Base-by-base conservation (phyloP, 1,140 invertebrate species). In the Helicoverpa armigera region DNA sequence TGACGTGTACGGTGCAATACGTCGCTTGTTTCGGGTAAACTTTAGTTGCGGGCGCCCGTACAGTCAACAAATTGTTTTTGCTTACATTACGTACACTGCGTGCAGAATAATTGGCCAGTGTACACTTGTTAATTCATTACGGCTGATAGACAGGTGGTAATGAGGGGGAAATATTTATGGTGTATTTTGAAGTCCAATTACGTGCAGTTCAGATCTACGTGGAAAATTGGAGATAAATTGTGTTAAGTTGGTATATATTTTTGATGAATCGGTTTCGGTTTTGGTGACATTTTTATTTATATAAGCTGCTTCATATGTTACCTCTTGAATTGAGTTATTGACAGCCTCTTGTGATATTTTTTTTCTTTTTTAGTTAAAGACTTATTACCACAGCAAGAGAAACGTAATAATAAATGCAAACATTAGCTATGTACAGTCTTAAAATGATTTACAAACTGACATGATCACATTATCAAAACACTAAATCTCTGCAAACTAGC, bases 21-120 rank as follows among this genome's bases (percentile, higher is more conserved):
- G 75, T 77, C 48, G 61, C 60, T 13, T 51, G 74, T 76, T 63
- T 76, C 60, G 50, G 50, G 74, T 77, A 65, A 65, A 77, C 74
- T 65, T 77, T 50, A 75, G 72, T 75, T 61, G 70, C 29, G n/a
- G 70, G 51, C 23, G 65, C 65, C 16, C 16, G 67, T 31, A 50
- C 61, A 61, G 73, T 50, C 73, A 75, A 51, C 75, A 65, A 67
- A 77, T 77, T 67, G 75, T 77, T 77, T 77, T 67, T 65, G 75
- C 75, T 77, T 77, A 65, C 61, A 77, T 54, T 77, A 77, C 35
- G 35, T 35, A 35, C 61, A 77, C 50, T 77, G 75, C 75, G 61
- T 65, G 75, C 60, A 16, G 48, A 77, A 77, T 67, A 67, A 77
- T 77, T 67, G 75, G 75, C 43, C 43, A 67, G 54, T 74, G 31